phyloP scores from a whole-genome alignment of 2,113 vertebrate genomes.

The Charina bottae region DNA sequence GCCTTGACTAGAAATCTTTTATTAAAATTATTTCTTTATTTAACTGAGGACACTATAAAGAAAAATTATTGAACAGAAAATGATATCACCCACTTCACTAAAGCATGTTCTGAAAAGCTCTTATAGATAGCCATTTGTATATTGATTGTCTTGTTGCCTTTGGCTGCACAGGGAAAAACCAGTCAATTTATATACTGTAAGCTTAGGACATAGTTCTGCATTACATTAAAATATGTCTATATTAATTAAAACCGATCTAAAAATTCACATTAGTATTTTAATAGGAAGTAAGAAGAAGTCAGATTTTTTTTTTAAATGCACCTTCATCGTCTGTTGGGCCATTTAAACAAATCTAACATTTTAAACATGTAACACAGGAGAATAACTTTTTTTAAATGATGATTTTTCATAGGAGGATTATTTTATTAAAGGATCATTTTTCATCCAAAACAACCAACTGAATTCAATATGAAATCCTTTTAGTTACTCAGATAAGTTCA shows the following conservation, averaged over 20 bases:
- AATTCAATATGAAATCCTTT: not conserved
- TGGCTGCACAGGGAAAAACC: not conserved
- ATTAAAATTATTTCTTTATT: not conserved
- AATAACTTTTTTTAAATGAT: not conserved
- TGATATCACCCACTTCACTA: not conserved
- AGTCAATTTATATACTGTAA: not conserved
- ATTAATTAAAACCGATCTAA: not conserved
- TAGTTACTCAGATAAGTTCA: not conserved
- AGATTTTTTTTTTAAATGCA: not conserved
- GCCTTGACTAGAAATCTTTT: not conserved
- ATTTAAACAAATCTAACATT: not conserved
- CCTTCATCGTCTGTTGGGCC: not conserved
- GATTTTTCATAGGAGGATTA: not conserved
- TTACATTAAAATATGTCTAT: not conserved
- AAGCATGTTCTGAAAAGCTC: not conserved
- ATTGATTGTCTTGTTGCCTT: not conserved
- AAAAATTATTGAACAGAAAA: not conserved
- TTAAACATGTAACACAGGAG: not conserved
- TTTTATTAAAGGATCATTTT: not conserved
- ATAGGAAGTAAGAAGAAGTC: not conserved
- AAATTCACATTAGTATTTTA: not conserved
- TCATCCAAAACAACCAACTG: not conserved
- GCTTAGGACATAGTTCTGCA: not conserved
- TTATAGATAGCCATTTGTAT: not conserved
- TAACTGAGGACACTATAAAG: not conserved